Conservation (phyloP, 2,113 vertebrate genomes). For the Phylloscopus trochilus region DNA sequence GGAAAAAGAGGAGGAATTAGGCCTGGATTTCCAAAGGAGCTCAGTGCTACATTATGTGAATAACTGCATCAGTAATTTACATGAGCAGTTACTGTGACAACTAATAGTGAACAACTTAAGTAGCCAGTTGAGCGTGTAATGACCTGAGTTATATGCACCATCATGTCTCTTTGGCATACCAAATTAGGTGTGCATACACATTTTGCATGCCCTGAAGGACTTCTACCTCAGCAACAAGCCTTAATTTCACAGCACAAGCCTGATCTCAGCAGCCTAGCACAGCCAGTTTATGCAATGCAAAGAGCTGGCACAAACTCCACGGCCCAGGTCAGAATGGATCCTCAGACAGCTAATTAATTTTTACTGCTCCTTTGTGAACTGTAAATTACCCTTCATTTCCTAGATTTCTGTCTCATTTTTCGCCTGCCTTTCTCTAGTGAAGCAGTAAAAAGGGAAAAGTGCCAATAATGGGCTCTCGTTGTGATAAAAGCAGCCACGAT, state of each 20-base stretch:
- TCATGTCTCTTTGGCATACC: conserved; percentile 38
- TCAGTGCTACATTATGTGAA: conserved; percentile 31
- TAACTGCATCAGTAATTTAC: conserved; percentile 43
- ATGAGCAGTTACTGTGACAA: conserved; percentile 64
- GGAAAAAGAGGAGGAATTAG: conserved; percentile 3
- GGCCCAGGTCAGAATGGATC: conserved; percentile 35
- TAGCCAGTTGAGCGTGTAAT: conserved; percentile 50
- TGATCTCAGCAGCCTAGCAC: conserved; percentile 5
- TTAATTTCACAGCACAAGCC: conserved; percentile 24
- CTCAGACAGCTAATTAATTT: conserved; percentile 69
- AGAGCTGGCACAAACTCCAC: conserved; percentile 18
- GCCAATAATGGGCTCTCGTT: conserved; percentile 42
- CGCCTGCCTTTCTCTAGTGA: conserved; percentile 13
- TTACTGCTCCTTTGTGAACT: conserved; percentile 66
- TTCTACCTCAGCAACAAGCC: neutral
- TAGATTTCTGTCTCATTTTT: conserved; percentile 65
- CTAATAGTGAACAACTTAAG: conserved; percentile 36
- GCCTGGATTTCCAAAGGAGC: conserved; percentile 17
- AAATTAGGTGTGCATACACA: conserved; percentile 48
- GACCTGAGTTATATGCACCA: conserved; percentile 34
- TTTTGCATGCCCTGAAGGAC: conserved; percentile 37
- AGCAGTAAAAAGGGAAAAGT: conserved; percentile 48
- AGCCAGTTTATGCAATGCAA: neutral
- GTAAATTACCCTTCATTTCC: conserved; percentile 68
- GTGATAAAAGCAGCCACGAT: conserved; percentile 38